Evolutionary conservation across 2,888 invertebrate genomes (phyloP).

Genomic region (Drosophila formosana): DNA sequence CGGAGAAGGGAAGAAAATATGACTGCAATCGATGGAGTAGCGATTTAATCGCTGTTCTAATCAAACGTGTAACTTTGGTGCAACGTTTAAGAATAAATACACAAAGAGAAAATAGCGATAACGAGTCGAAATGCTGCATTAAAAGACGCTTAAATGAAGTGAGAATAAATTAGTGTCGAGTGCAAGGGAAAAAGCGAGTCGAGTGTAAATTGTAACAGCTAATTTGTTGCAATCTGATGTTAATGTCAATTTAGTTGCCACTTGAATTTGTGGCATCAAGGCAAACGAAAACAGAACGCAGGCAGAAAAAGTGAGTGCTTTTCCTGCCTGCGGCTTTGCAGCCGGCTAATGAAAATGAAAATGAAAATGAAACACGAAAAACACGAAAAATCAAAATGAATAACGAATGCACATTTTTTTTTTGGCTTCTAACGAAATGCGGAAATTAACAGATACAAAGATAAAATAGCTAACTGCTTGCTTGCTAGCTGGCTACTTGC

Average conservation of each 20-base stretch:
- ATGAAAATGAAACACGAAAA: slow-evolving; percentile 30
- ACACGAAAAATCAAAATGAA: slow-evolving; percentile 18
- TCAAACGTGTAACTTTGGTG: too few relatives aligned
- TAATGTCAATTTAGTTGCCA: slow-evolving; percentile 50
- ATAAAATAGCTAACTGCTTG: slow-evolving; percentile 40
- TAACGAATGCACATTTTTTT: slow-evolving; percentile 14
- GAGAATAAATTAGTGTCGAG: neutral
- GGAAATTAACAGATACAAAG: slow-evolving; percentile 71
- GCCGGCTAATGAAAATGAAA: slow-evolving; percentile 38
- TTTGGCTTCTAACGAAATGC: slow-evolving; percentile 47
- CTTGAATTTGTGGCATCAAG: slow-evolving; percentile 24
- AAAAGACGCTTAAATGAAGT: neutral
- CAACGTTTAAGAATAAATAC: slow-evolving; percentile 1
- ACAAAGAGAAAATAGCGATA: neutral
- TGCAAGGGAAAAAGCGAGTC: neutral
- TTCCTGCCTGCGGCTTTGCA: slow-evolving; percentile 26
- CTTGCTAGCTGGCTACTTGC: neutral
- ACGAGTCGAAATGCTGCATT: neutral
- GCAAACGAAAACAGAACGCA: neutral
- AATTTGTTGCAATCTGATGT: slow-evolving; percentile 56
- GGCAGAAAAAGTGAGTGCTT: neutral
- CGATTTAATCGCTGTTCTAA: too few relatives aligned
- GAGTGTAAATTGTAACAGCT: slow-evolving; percentile 36
- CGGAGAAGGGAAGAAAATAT: neutral
- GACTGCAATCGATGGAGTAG: too few relatives aligned